Evolutionary conservation across 2,888 invertebrate species (phyloP).

Genomic region (Ptycholaimellus sp.): DNA sequence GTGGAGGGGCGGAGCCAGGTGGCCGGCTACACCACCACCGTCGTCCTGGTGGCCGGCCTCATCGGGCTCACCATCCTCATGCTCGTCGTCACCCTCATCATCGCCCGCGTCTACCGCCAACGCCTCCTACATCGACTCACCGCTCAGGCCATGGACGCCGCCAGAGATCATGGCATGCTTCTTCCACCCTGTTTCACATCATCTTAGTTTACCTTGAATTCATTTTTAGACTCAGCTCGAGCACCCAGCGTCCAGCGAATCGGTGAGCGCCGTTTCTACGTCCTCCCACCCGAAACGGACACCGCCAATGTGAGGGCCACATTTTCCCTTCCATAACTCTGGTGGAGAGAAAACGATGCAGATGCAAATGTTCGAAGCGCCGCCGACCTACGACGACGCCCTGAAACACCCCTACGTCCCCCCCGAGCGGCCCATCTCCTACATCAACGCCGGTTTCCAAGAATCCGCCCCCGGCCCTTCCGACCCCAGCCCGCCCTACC

Average conservation of each 20-base stretch:
- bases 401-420: slow-evolving; percentile 15
- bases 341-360: too few species aligned
- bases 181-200: too few species aligned
- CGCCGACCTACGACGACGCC: slow-evolving; percentile 19
- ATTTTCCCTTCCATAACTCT: too few species aligned
- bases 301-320: too few species aligned
- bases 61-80: slow-evolving; percentile 7
- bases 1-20: slow-evolving; percentile 1
- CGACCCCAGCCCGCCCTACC: too few species aligned
- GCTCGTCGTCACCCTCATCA: slow-evolving; percentile 7
- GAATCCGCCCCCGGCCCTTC: too few species aligned
- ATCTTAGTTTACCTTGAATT: too few species aligned
- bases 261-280: slow-evolving; percentile 19
- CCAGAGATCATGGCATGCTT: too few species aligned
- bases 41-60: slow-evolving; percentile 7
- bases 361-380: slow-evolving; percentile 18
- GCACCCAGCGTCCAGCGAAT: slow-evolving; percentile 15
- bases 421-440: too few species aligned
- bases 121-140: slow-evolving; percentile 5
- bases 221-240: too few species aligned
- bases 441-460: too few species aligned
- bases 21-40: slow-evolving; percentile 4
- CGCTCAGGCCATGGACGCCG: background rate
- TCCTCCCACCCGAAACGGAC: slow-evolving; percentile 13
- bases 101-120: slow-evolving; percentile 8